Evolutionary conservation across 2,113 vertebrate species (phyloP).

Genomic region (Tauraco erythrolophus): DNA sequence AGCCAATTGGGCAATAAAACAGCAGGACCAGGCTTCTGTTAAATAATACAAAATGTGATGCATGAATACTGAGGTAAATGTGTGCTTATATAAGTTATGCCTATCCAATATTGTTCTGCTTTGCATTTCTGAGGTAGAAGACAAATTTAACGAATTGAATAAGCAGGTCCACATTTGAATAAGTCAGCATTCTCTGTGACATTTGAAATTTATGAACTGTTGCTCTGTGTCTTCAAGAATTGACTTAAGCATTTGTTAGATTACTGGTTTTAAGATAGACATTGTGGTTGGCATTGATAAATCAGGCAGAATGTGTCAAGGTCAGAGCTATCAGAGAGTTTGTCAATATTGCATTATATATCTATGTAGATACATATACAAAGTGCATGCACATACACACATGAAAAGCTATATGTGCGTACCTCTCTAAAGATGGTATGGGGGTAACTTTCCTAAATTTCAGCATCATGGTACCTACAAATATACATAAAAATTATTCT

Average conservation of each 20-base stretch:
- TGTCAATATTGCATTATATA: background rate
- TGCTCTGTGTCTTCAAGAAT: slow-evolving; percentile 7
- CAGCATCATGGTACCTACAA: background rate
- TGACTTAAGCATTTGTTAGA: background rate
- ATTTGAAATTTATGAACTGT: background rate
- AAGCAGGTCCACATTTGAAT: background rate
- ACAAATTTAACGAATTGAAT: background rate
- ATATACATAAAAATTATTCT: background rate
- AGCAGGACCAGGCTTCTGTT: slow-evolving; percentile 35
- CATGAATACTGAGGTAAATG: background rate
- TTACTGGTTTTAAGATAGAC: background rate
- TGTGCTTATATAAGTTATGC: background rate
- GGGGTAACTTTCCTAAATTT: background rate
- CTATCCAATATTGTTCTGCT: background rate
- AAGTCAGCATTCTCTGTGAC: background rate
- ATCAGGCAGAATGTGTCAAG: background rate
- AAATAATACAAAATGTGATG: slow-evolving; percentile 60
- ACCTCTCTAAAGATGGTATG: background rate
- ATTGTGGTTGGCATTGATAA: background rate
- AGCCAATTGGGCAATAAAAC: slow-evolving; percentile 64
- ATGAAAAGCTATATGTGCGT: background rate
- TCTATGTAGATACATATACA: background rate
- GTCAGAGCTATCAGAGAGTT: background rate
- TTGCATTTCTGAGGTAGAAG: slow-evolving; percentile 7
- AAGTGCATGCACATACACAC: background rate